These are phyloP conservation scores for Myrmecobius fasciatus DNA, from an alignment of 2,113 vertebrate genomes.

Conservation along the genomic window DNA sequence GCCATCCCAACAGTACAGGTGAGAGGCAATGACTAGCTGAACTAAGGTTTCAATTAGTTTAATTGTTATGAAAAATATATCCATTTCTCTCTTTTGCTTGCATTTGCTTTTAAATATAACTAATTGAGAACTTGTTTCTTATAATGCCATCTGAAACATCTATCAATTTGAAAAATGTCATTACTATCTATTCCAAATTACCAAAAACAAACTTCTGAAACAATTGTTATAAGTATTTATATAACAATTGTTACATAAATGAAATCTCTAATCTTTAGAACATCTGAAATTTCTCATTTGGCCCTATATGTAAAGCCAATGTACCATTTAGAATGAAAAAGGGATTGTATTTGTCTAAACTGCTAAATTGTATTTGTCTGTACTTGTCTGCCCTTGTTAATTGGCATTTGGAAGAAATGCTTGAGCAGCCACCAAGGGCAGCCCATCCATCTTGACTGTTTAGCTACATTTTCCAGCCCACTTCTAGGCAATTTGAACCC, in stretches of 20 bases:
- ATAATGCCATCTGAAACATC: background rate
- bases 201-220: background rate
- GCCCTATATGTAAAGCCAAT: background rate
- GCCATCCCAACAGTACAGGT: background rate
- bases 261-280: background rate
- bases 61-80: background rate
- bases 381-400: background rate
- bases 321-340: conserved; percentile 6
- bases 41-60: background rate
- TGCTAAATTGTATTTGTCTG: conserved; percentile 10
- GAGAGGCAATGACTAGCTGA: background rate
- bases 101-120: background rate
- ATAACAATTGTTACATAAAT: background rate
- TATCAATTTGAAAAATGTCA: background rate
- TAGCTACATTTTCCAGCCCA: conserved; percentile 9
- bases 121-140: background rate
- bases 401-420: background rate
- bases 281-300: background rate
- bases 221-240: background rate
- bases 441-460: background rate
- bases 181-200: background rate
- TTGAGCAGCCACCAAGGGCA: background rate
- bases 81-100: background rate
- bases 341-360: background rate
- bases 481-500: conserved; percentile 32